Evolutionary conservation across 35 echinoderm and acorn worm genomes (phyloP).

Genomic region (Lytechinus pictus): DNA sequence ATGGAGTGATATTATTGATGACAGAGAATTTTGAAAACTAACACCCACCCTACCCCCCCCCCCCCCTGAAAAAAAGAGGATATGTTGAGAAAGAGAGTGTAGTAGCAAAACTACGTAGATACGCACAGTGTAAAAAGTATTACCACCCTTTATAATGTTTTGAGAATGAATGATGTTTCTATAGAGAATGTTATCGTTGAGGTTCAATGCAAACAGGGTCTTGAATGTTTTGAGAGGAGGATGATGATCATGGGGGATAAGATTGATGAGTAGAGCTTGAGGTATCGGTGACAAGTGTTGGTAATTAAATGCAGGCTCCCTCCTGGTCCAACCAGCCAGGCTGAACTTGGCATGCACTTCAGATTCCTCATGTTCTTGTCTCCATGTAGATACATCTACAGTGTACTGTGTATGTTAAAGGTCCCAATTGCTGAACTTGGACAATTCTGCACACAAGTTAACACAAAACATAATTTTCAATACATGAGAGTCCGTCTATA

Average conservation of each 20-base stretch:
- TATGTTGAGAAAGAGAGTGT: no score
- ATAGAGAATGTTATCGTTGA: no score
- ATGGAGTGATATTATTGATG: no score
- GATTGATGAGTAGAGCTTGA: not conserved
- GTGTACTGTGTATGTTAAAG: not conserved
- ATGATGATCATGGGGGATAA: not conserved
- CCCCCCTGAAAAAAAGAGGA: no score
- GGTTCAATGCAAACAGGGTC: not conserved
- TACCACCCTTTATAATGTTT: not conserved
- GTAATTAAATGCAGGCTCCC: conserved; percentile 10
- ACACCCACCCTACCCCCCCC: no score
- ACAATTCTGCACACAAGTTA: no score
- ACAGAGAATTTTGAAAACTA: no score
- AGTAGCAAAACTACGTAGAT: no score
- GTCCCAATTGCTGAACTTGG: not conserved
- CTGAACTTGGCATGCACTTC: not conserved
- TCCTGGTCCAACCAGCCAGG: not conserved
- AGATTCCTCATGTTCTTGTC: not conserved
- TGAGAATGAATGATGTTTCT: not conserved
- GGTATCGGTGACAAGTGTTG: conserved; percentile 16
- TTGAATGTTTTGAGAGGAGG: not conserved
- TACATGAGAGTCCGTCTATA: not conserved
- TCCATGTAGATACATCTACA: no score
- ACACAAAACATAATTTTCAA: not conserved
- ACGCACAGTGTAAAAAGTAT: not conserved